Evolutionary conservation across 1,140 invertebrate genomes (phyloP), one percentile per base, ranked within the genome.

Genomic region (Berghia stephanieae): DNA sequence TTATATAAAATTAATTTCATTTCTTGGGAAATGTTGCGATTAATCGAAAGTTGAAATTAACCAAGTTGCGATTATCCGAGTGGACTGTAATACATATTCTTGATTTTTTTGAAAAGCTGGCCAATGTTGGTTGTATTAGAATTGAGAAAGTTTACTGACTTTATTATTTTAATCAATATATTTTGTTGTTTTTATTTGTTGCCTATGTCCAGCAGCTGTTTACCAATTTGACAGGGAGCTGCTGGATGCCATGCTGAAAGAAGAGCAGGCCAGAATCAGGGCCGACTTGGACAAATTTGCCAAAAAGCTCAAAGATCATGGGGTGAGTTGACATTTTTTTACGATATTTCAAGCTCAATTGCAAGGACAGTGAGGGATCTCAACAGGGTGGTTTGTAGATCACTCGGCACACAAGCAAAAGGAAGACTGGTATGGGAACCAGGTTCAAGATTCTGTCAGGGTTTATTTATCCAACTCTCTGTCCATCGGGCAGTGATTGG

Each of bases 211-310:
- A 67, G 18, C 76, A 82, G 81, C 81, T 27, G 81, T 82, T 27
- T 82, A 80, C 38, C 73, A 78, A 44, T 82, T 80, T 82, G 81
- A 82, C 27, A 63, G 77, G n/a, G 78, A 75, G 10, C 74, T 82
- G 21, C 34, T 82, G 67, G 78, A 82, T 27, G 57, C 73, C n/a
- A 78, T 80, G 77, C 38, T 82, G 27, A 77, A 77, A 52, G 78
- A 79, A 34, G 81, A 82, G 34, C 78, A 82, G 66, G 55, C 66
- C 2, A 55, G 79, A 34, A 80, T 82, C 40, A 73, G 77, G 27
- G 68, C 60, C 21, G 81, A 82, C 36, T 63, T 82, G 36, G 76
- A 79, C 44, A 77, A 63, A n/a, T 82, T 80, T 78, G 81, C 81
- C 27, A 67, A 71, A 18, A 79, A 80, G 42, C 74, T 82, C n/a